Evolutionary conservation across 1,140 invertebrate genomes (phyloP), one percentile per base, ranked within the genome.

Genomic region (Sesamia nonagrioides): DNA sequence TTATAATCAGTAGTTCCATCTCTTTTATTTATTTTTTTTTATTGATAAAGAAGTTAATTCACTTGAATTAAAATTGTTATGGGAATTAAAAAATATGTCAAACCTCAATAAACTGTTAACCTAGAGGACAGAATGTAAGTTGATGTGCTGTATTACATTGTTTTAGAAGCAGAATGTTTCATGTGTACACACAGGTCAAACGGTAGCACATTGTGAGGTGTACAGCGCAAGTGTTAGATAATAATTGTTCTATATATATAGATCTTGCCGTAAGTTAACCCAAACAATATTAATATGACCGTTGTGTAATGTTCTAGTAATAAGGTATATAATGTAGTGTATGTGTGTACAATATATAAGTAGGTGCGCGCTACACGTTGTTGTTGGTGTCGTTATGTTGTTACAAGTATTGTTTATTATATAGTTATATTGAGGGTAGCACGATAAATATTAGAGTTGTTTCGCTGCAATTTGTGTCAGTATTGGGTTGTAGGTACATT

Each of bases 351-450:
- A 15, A n/a, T n/a, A n/a, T 50, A 37, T 27, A 27, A 1, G 18
- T 27, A 40, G 18, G 35, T 27, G 56, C 33, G 15, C 6, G 13
- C 15, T 66, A 42, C 3, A 42, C n/a, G 37, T 66, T 66, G 61
- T 66, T 66, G 61, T 66, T 13, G 42, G 37, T 66, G 61, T 66
- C 61, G 61, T 66, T 66, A 66, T 66, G 11, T 66, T 66, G 61
- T 66, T 66, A 42, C 18, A 66, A 11, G 0, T 18, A 15, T 27
- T 27, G 27, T 27, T 27, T 27, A 1, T 27, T 27, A 1, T 27
- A 27, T 1, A 3, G 27, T 3, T 1, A 27, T 1, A 27, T 27
- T 27, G 1, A 27, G 27, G 27, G 27, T 27, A 27, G 27, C 27
- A 27, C 27, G 27, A n/a, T n/a, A 27, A 27, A 27, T 27, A 1